Base-by-base conservation (phyloP, 2,113 vertebrate species). In the Notarius lentiginosus region DNA sequence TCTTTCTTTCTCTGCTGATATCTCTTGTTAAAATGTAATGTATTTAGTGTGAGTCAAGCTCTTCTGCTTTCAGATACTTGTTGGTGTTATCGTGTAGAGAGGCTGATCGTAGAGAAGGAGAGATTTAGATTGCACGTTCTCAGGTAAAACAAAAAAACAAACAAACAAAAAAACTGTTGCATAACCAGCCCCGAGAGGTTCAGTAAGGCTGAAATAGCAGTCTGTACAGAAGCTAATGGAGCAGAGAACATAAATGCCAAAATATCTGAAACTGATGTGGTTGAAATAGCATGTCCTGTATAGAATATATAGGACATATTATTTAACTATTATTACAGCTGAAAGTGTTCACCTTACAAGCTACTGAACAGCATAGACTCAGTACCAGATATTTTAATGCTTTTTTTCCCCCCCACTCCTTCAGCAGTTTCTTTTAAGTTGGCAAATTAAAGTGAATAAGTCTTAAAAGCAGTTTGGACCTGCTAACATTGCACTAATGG, bases 41-140 rank as follows among this genome's bases (percentile, higher is more conserved):
- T 77, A 63, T 73, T 85, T 87, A 77, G 49, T 65, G 70, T 41
- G 10, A 85, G 60, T 51, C 41, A 15, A 80, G 82, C 53, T 66
- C 85, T 79, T 53, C 6, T 30, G 17, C 49, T 84, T 18, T 89
- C 4, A 18, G 72, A 22, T 51, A 84, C 86, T 75, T 68, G 75
- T 47, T 60, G 27, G 82, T 66, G n/a, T 0, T 56, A 79, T 17
- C 56, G 53, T 1, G 22, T 83, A 56, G 80, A 86, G 65, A 84
- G 77, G 47, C n/a, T 76, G 86, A 85, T 85, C 68, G 80, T 77
- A 87, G 73, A 65, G 79, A 79, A 89, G 61, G 76, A 76, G 56
- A 65, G 68, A 49, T 87, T 84, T 76, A 87, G 63, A 72, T 70
- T 24, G 14, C 76, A 63, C 58, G 51, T 79, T 24, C 58, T 60